phyloP scores from a whole-genome alignment of 2,888 invertebrate genomes.

The Leptothorax acervorum region DNA sequence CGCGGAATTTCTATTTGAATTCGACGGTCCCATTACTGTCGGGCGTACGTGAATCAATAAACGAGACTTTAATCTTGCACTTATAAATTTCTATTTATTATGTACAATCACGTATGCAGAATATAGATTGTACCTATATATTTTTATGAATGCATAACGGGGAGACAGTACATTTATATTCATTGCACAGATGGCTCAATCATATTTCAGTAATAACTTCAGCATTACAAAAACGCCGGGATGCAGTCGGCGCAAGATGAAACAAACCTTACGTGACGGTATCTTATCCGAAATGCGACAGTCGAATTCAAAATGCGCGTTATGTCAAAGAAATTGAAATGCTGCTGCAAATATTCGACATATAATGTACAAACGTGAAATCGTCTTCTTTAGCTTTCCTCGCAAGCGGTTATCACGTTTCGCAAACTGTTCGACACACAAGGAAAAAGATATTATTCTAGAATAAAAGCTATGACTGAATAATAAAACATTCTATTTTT shows the following conservation, averaged over 20 bases:
- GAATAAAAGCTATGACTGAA: slow-evolving; percentile 76
- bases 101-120: neutral
- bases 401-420: slow-evolving; percentile 70
- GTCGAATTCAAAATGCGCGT: slow-evolving; percentile 68
- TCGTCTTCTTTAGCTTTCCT: slow-evolving; percentile 66
- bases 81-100: slow-evolving; percentile 16
- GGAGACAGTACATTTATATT: neutral
- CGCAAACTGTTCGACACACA: slow-evolving; percentile 63
- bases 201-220: slow-evolving; percentile 6
- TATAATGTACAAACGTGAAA: slow-evolving; percentile 71
- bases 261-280: slow-evolving; percentile 48
- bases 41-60: neutral
- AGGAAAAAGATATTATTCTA: slow-evolving; percentile 71
- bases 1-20: slow-evolving; percentile 61
- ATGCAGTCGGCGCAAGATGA: slow-evolving; percentile 31
- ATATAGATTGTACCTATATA: slow-evolving; percentile 24
- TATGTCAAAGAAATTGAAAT: slow-evolving; percentile 62
- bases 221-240: neutral
- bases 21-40: slow-evolving; percentile 58
- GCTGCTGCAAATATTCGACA: slow-evolving; percentile 63
- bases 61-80: neutral
- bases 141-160: slow-evolving; percentile 19
- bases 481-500: slow-evolving; percentile 81
- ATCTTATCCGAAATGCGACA: slow-evolving; percentile 50
- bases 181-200: slow-evolving; percentile 27